phyloP scores from a whole-genome alignment of 2,888 invertebrate species.

The Terebella lapidaria region DNA sequence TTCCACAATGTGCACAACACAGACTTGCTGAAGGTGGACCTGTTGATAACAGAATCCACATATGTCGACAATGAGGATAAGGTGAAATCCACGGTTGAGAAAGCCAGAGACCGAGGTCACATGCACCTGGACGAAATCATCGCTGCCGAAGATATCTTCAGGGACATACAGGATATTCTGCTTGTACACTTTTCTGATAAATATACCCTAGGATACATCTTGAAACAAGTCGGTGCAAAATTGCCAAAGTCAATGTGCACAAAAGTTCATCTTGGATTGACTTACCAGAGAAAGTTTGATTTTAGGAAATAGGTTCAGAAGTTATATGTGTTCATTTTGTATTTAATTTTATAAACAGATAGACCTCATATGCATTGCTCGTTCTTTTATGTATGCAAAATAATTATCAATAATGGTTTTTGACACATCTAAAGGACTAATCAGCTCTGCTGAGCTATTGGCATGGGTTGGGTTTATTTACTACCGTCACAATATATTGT shows the following conservation, averaged over 20 bases:
- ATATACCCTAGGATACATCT: neutral
- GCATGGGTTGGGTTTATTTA: too few relatives aligned
- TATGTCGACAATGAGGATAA: constrained; percentile 3
- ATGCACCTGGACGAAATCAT: neutral
- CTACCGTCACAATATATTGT: too few relatives aligned
- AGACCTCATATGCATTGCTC: too few relatives aligned
- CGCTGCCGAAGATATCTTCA: neutral
- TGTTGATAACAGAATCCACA: constrained; percentile 4
- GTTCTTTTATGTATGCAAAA: too few relatives aligned
- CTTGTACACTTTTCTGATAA: constrained; percentile 7
- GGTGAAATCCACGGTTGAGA: neutral
- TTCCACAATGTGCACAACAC: neutral
- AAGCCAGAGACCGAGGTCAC: constrained; percentile 2
- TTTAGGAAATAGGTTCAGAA: too few relatives aligned
- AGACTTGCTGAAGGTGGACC: constrained; percentile 2
- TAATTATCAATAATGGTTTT: too few relatives aligned
- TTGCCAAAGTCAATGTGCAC: neutral
- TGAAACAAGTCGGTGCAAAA: neutral
- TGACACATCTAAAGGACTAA: too few relatives aligned
- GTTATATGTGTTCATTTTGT: too few relatives aligned
- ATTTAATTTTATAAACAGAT: too few relatives aligned
- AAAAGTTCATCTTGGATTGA: neutral
- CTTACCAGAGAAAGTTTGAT: neutral
- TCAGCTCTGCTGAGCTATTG: too few relatives aligned
- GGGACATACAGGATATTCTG: neutral